These are phyloP conservation scores for Anguilla anguilla DNA, from an alignment of 2,797 vertebrate species.

Conservation along the genomic window DNA sequence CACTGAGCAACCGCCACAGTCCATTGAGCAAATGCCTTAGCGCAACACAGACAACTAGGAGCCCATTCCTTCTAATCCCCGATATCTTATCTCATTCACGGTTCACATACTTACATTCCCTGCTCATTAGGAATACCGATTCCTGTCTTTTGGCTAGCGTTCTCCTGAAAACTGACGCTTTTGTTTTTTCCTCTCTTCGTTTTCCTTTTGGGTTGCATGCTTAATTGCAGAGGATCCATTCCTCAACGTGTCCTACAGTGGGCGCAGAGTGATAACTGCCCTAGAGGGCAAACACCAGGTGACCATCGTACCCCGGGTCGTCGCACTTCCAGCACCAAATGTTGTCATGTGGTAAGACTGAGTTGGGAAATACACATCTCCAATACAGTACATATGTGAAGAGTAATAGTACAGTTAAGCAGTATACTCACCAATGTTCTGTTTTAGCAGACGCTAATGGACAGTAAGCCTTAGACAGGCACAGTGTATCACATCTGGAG, in stretches of 20 bases:
- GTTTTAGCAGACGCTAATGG: neutral
- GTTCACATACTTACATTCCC: neutral
- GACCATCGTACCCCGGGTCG: conserved; percentile 76
- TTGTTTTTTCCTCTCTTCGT: conserved; percentile 15
- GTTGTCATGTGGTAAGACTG: conserved; percentile 73
- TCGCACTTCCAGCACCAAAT: conserved; percentile 75
- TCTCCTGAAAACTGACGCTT: neutral
- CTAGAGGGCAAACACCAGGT: conserved; percentile 67
- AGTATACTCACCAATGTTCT: neutral
- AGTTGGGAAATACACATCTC: neutral
- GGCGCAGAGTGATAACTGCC: conserved; percentile 46
- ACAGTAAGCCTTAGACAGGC: neutral
- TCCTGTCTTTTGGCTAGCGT: neutral
- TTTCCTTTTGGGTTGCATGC: conserved; percentile 24
- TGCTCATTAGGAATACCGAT: neutral
- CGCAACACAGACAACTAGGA: neutral
- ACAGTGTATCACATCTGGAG: neutral
- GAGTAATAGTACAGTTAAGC: conserved; percentile 26
- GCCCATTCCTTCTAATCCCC: neutral
- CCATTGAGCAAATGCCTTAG: neutral
- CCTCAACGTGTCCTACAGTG: conserved; percentile 69
- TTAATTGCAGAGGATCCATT: conserved; percentile 80
- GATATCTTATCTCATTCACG: neutral
- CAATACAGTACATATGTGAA: neutral
- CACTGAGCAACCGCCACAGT: neutral